These are phyloP conservation scores for Cyphomyrus discorhynchus DNA, from an alignment of 2,113 vertebrate genomes.

Conservation along the genomic window DNA sequence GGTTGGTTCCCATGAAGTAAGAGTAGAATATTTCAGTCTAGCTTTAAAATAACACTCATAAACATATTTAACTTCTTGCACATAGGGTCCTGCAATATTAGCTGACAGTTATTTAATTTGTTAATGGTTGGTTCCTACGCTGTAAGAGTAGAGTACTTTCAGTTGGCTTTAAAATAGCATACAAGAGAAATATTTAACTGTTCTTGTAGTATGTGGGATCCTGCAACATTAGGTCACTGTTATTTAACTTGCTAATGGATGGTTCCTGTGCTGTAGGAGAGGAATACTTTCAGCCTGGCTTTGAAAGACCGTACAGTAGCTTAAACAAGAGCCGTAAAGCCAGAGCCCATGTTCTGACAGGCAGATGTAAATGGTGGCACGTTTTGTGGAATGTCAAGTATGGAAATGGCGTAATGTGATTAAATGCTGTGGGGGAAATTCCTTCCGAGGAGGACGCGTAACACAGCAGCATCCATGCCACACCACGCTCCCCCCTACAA, in stretches of 20 bases:
- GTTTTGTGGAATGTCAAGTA: background rate
- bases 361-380: background rate
- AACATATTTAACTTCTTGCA: background rate
- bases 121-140: background rate
- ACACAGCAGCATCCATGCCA: background rate
- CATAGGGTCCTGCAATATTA: background rate
- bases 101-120: background rate
- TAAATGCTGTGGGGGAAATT: background rate
- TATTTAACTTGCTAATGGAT: background rate
- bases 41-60: background rate
- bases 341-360: background rate
- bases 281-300: background rate
- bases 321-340: background rate
- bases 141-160: background rate
- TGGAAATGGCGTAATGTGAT: background rate
- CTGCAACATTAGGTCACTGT: background rate
- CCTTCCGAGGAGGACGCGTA: background rate
- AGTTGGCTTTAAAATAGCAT: background rate
- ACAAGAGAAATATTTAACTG: background rate
- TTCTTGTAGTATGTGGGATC: background rate
- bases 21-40: background rate
- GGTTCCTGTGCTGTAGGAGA: background rate
- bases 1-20: background rate
- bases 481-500: too few relatives aligned
- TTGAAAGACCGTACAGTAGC: background rate